Evolutionary conservation across 2,888 invertebrate genomes (phyloP), one percentile per base, ranked within the genome.

Genomic region (Leptinotarsa rubiginosa): DNA sequence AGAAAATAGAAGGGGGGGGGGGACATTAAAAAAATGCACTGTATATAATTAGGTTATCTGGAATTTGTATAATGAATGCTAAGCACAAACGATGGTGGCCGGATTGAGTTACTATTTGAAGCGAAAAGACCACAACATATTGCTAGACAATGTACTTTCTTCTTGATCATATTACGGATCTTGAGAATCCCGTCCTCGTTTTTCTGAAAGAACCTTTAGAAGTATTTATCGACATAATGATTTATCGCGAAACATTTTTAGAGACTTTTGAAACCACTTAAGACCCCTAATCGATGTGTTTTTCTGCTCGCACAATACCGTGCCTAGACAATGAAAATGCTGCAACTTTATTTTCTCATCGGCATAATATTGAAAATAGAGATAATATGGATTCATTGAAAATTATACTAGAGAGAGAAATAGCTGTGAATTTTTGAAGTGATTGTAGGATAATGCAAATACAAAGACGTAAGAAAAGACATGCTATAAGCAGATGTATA

Each of bases 21-120:
- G n/a, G n/a, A n/a, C n/a, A n/a, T n/a, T n/a, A n/a, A n/a, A n/a
- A n/a, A n/a, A n/a, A n/a, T n/a, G n/a, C n/a, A n/a, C n/a, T n/a
- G n/a, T n/a, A 68, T 73, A 25, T 3, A 25, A 0, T 3, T 73
- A 64, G 64, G 56, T 70, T 47, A 67, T 59, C 64, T 54, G 70
- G 70, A 75, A 73, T 70, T 68, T 73, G 75, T 72, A 72, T 75
- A 75, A 75, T 70, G 70, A 75, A 70, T 75, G 47, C 56, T 65
- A 68, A 73, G 70, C 67, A 64, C 64, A 67, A 68, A 73, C 67
- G 67, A 75, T 70, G 68, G 65, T 70, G 49, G 70, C 52, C 70
- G 62, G 70, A 62, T 70, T 47, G 47, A 68, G 68, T 52, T 59
- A 73, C 70, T 75, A 75, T 75, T 75, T 73, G 73, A 73, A 65